Evolutionary conservation across 64 coral and sea anemone genomes (phyloP).

Genomic region (Actinia equina): DNA sequence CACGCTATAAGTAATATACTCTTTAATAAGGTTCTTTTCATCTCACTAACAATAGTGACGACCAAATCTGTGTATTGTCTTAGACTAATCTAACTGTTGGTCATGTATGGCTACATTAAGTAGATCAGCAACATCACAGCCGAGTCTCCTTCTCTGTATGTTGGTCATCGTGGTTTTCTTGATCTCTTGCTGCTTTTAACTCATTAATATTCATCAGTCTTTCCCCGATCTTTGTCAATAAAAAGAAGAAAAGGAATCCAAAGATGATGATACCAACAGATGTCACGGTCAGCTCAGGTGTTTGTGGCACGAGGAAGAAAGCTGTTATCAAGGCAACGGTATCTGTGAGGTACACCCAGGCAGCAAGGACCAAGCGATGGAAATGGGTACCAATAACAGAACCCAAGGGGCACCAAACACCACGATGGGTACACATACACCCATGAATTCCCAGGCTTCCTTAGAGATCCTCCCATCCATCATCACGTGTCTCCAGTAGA

Average conservation of each 20-base stretch:
- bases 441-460: constrained; percentile 49
- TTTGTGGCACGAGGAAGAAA: constrained; percentile 33
- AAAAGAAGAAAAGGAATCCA: constrained; percentile 58
- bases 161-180: no score
- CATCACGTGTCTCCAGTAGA: constrained; percentile 66
- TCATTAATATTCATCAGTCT: constrained; percentile 22
- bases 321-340: constrained; percentile 55
- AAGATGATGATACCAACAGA: constrained; percentile 44
- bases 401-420: constrained; percentile 63
- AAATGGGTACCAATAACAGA: constrained; percentile 70
- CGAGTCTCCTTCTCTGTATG: no score
- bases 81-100: no score
- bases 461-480: constrained; percentile 29
- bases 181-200: no score
- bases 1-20: no score
- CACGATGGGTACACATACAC: constrained; percentile 67
- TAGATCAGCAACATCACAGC: no score
- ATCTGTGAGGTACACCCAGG: constrained; percentile 49
- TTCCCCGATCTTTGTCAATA: constrained; percentile 34
- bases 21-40: no score
- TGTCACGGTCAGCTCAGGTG: constrained; percentile 23
- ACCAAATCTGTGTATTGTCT: no score
- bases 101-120: no score
- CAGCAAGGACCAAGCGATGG: constrained; percentile 59
- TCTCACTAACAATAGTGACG: no score